Percentiles rank a stretch among this genome's conserved stretches.
These are phyloP conservation scores for Aphodius granarius DNA, from an alignment of 2,888 invertebrate genomes.

Conservation along the genomic window DNA sequence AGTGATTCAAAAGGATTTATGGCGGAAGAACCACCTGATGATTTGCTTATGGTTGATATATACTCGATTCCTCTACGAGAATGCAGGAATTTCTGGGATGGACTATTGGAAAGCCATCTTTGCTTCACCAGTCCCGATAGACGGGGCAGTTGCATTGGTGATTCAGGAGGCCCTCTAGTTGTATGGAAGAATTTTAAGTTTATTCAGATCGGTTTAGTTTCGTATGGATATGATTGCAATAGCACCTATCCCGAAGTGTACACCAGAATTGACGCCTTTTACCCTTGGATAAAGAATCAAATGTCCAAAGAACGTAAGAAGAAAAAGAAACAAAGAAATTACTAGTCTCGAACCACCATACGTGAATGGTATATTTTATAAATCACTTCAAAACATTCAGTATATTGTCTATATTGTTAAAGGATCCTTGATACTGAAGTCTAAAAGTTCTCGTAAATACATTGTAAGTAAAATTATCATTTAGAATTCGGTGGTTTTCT, in stretches of 20 bases:
- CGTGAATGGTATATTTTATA: too few species aligned
- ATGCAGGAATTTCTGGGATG: neutral
- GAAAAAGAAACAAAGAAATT: neutral
- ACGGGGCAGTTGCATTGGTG: slow-evolving; percentile 5
- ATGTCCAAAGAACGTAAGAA: neutral
- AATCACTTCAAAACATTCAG: too few species aligned
- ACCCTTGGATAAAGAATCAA: neutral
- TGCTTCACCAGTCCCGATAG: neutral
- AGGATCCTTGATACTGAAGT: too few species aligned
- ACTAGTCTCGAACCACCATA: too few species aligned
- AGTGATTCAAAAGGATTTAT: neutral
- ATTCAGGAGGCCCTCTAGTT: slow-evolving; percentile 21
- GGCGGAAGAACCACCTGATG: neutral
- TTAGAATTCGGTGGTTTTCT: too few species aligned
- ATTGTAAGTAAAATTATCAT: too few species aligned
- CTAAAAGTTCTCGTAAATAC: too few species aligned
- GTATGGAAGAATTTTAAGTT: neutral
- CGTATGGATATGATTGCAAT: neutral
- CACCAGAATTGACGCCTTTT: neutral
- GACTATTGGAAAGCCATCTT: neutral
- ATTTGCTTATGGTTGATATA: neutral
- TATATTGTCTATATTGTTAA: too few species aligned
- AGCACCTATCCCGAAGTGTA: neutral
- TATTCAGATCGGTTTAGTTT: neutral
- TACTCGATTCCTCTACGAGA: neutral